Base-by-base conservation (phyloP, 2,888 invertebrate species). In the Cyclophora albipunctata region DNA sequence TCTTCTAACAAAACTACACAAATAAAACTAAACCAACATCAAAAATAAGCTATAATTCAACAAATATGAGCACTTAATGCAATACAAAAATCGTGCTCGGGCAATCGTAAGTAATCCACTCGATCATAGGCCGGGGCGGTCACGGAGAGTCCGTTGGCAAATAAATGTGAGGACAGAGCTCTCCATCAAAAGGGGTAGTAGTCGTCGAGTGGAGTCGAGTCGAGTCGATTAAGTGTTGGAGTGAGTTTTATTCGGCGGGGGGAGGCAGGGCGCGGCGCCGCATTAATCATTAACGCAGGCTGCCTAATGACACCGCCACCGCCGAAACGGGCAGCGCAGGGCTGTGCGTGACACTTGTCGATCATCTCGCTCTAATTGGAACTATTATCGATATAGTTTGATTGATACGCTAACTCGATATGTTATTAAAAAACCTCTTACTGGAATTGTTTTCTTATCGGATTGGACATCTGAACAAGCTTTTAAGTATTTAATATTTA, bases 281-380 rank as follows among this genome's bases (percentile, higher is more conserved):
- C 87, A 88, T 88, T 86, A 88, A 88, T 87, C 87, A 88, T 88
- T 88, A 87, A 86, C 83, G 78, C 81, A 79, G 84, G 75, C 83
- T 81, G 84, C 80, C 83, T 88, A 88, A 88, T 87, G 87, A 87
- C 88, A 87, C 78, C 77, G 64, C 20, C 88, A 87, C 78, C 37
- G 37, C 85, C 85, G 81, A 87, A 87, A 86, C 84, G 80, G 84
- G 75, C 64, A 64, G 60, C 52, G 54, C 70, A 84, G 82, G 66
- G 82, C 64, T 71, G 81, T 59, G 64, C 61, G 50, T 58, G 49
- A 50, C 7, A 34, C 41, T 42, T 56, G 53, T 68, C 71, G 67
- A 66, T 58, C 51, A 62, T 73, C 62, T 71, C 73, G 72, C 71
- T 67, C 43, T 43, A 35, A 45, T 37, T 44, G 44, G 40, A n/a